Percentiles rank a stretch among this genome's conserved stretches.
These are phyloP conservation scores for Paralichthys olivaceus DNA, from an alignment of 2,113 vertebrate species.

Conservation along the genomic window DNA sequence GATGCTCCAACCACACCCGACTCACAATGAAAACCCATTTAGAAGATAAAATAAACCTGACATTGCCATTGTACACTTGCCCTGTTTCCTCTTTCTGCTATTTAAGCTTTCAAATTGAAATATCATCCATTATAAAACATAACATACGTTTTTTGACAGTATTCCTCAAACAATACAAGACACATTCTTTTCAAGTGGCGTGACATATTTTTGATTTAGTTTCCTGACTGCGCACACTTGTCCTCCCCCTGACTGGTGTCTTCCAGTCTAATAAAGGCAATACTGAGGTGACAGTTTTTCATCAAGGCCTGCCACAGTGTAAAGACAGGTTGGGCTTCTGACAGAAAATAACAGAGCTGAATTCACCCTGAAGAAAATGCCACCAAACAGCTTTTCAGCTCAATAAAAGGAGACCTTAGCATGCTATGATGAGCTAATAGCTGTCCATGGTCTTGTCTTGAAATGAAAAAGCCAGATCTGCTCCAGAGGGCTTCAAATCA, in stretches of 20 bases:
- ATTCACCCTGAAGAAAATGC: slow-evolving; percentile 24
- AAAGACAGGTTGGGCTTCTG: slow-evolving; percentile 34
- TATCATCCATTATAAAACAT: slow-evolving; percentile 3
- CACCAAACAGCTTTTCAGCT: slow-evolving; percentile 29
- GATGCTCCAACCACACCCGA: slow-evolving; percentile 46
- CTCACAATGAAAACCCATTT: slow-evolving; percentile 5
- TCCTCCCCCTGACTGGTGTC: neutral
- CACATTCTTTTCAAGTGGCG: neutral
- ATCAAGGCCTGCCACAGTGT: slow-evolving; percentile 46
- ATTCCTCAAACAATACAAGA: neutral
- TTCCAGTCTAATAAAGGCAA: slow-evolving; percentile 47
- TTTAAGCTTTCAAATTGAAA: slow-evolving; percentile 11
- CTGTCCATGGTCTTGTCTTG: slow-evolving; percentile 11
- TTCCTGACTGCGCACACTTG: slow-evolving; percentile 10
- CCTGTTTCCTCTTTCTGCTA: neutral
- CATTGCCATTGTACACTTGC: neutral
- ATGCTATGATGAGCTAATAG: neutral
- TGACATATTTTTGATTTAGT: slow-evolving; percentile 2
- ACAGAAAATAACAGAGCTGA: slow-evolving; percentile 33
- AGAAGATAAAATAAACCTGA: neutral
- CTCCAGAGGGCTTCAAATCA: neutral
- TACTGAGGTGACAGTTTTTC: slow-evolving; percentile 59
- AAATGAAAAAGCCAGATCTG: slow-evolving; percentile 18
- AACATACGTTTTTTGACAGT: neutral
- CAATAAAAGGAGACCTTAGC: neutral